Evolutionary conservation across 2,888 invertebrate genomes (phyloP), one percentile per base, ranked within the genome.

Genomic region (Ophion costatus): DNA sequence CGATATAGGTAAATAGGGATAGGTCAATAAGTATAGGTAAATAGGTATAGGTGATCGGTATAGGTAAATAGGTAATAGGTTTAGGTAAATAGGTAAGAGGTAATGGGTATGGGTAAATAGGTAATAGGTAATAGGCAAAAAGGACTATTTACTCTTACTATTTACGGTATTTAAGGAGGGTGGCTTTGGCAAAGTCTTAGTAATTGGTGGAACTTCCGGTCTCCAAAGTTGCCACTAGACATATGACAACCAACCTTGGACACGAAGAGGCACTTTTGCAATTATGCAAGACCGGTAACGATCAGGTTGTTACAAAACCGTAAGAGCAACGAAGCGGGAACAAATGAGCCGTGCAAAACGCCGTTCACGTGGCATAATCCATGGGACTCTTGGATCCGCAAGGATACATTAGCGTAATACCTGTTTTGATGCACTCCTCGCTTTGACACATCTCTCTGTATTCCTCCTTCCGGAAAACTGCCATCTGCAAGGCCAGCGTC

Each of bases 401-500:
- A 71, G 22, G 45, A 57, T 42, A 45, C 45, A 76, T 57, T 14
- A 42, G 17, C 75, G 5, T 45, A 70, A 70, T 87, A 96, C 96
- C 96, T 90, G 96, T 96, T 82, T 94, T 95, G 24, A 96, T 95
- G 90, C 96, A 96, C 88, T 95, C 95, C 90, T 95, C 95, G 88
- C 94, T 95, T 91, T 96, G 92, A 90, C 96, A 96, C 91, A 93
- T 92, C 88, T 93, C 92, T 85, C 90, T 91, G 89, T 92, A 91
- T 76, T 92, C 91, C 45, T 90, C 89, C 75, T 89, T 91, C 75
- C 73, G 82, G 88, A 92, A 92, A 79, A 92, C 87, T 9, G 90
- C 88, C 88, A 91, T 91, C 80, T 93, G 93, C 80, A 93, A 89
- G 77, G 91, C 91, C 80, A 93, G 83, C 83, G 93, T 92, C 61